These are phyloP conservation scores for Tursiops truncatus DNA, from an alignment of 2,113 vertebrate species.

Conservation along the genomic window DNA sequence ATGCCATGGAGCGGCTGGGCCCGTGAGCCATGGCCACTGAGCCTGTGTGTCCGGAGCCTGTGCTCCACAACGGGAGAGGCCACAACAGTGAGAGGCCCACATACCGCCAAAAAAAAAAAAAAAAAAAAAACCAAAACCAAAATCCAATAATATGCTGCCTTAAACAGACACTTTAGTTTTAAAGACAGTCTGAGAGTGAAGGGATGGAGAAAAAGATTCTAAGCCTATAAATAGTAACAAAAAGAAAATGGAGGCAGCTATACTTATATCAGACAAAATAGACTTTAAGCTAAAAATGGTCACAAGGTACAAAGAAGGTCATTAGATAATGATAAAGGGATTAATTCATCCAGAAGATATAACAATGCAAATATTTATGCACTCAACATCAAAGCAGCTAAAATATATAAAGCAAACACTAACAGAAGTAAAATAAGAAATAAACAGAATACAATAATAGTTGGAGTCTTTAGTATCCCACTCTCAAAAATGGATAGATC, in stretches of 20 bases:
- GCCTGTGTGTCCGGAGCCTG: no score
- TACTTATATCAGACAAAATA: neutral
- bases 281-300: neutral
- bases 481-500: neutral
- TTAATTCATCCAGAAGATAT: neutral
- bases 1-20: no score
- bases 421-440: neutral
- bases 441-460: neutral
- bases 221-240: neutral
- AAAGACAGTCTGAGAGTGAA: no score
- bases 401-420: no score
- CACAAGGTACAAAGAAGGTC: neutral
- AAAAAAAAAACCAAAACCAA: no score
- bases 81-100: no score
- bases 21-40: no score
- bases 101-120: no score
- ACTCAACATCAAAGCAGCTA: no score
- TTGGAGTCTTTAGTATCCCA: neutral
- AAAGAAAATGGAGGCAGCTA: neutral
- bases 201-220: neutral
- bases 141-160: no score
- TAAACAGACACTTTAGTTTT: no score
- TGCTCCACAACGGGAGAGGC: no score
- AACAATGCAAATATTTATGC: neutral
- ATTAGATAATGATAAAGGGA: neutral